Conservation (phyloP, 2,797 vertebrate species). For the Anabas testudineus region DNA sequence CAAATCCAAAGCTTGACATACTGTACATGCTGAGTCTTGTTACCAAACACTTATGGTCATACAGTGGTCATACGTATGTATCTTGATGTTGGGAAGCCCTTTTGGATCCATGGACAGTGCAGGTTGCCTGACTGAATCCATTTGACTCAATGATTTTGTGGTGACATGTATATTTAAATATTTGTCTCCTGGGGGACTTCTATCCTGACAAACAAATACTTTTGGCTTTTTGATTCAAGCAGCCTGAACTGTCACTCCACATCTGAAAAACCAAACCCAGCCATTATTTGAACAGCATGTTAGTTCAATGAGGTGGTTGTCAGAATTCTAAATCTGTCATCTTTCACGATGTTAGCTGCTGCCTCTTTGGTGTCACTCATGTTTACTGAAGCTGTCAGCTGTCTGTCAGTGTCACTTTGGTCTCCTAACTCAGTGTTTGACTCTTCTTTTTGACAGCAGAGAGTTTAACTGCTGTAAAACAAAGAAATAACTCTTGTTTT, state of each 20-base stretch:
- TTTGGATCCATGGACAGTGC: background rate
- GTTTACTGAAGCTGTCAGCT: slow-evolving; percentile 34
- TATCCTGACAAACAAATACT: slow-evolving; percentile 2
- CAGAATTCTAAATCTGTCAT: slow-evolving; percentile 23
- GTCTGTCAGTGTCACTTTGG: slow-evolving; percentile 15
- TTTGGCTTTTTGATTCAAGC: slow-evolving; percentile 21
- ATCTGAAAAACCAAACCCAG: slow-evolving; percentile 1
- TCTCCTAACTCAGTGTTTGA: slow-evolving; percentile 20
- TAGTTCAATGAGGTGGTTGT: background rate
- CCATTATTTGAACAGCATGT: slow-evolving; percentile 21
- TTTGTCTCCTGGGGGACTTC: slow-evolving; percentile 19
- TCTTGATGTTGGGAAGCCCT: background rate
- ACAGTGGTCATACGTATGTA: no score
- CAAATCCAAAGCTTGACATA: background rate
- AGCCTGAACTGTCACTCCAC: slow-evolving; percentile 18
- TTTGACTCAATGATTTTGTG: slow-evolving; percentile 10
- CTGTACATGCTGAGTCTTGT: background rate
- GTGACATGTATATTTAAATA: slow-evolving; percentile 31
- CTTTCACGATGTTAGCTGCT: slow-evolving; percentile 14
- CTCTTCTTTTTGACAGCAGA: slow-evolving; percentile 13
- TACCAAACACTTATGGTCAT: background rate
- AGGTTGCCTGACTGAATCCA: slow-evolving; percentile 7
- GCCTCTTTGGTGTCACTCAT: slow-evolving; percentile 14
- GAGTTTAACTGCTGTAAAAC: slow-evolving; percentile 15
- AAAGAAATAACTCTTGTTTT: slow-evolving; percentile 30